phyloP scores from a whole-genome alignment of 2,113 vertebrate species.

The Scortum barcoo region DNA sequence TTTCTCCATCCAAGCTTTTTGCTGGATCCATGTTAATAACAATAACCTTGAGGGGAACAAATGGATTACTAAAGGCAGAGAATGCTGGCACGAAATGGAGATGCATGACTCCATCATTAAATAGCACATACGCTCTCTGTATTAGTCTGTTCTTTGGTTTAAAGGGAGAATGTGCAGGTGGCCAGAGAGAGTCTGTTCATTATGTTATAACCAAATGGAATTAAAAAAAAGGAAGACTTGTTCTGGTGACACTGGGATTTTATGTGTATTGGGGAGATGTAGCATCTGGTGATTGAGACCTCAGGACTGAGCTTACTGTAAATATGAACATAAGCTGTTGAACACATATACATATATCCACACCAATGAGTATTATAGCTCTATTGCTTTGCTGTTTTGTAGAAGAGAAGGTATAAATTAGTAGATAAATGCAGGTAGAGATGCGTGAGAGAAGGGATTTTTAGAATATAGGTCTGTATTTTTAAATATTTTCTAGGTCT shows the following conservation, averaged over 20 bases:
- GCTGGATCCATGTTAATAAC: slow-evolving; percentile 78
- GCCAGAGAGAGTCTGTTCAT: slow-evolving; percentile 34
- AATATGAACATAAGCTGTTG: slow-evolving; percentile 21
- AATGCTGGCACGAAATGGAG: slow-evolving; percentile 53
- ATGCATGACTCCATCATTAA: slow-evolving; percentile 58
- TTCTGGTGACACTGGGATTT: background rate
- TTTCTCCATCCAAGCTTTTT: slow-evolving; percentile 73
- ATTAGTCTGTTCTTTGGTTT: slow-evolving; percentile 38
- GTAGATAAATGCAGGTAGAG: background rate
- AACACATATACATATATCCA: slow-evolving; percentile 4
- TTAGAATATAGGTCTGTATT: background rate
- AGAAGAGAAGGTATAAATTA: slow-evolving; percentile 1
- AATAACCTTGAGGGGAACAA: slow-evolving; percentile 85
- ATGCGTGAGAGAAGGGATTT: background rate
- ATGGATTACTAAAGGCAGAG: slow-evolving; percentile 75
- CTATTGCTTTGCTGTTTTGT: background rate
- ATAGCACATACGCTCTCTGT: slow-evolving; percentile 20
- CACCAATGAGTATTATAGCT: background rate
- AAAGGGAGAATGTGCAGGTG: slow-evolving; percentile 25
- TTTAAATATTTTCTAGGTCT: slow-evolving; percentile 20
- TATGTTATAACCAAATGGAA: slow-evolving; percentile 4
- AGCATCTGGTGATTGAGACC: slow-evolving; percentile 45
- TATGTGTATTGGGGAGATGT: slow-evolving; percentile 3
- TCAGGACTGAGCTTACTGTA: slow-evolving; percentile 1
- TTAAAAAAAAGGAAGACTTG: background rate